Base-by-base conservation (phyloP, 2,888 invertebrate species). In the Orchesellides sinensis region DNA sequence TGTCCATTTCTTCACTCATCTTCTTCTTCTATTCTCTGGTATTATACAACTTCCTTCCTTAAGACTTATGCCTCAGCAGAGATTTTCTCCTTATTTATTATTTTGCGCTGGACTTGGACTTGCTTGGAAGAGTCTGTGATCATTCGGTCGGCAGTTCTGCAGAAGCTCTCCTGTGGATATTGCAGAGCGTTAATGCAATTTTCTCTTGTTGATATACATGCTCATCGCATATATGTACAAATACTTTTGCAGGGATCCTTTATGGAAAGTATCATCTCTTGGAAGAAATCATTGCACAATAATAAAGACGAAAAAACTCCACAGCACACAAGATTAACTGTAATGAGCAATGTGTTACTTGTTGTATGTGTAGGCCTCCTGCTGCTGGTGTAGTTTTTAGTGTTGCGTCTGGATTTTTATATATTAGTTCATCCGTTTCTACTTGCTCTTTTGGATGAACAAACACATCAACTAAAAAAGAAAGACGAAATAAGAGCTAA, bases 151-250 rank as follows among this genome's bases (percentile, higher is more conserved):
- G 61, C 19, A 14, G 27, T 17, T 61, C 17, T 61, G 10, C 25
- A 54, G 35, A 70, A n/a, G 27, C 69, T 69, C 69, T 69, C 40
- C 21, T 59, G 59, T 72, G 21, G 61, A 61, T 32, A 61, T 17
- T 49, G 10, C 29, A n/a, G n/a, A 47, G 45, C 29, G 56, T 63
- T 75, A 75, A 66, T 75, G 59, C 14, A 75, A 75, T 75, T 75
- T 75, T 35, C 65, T 65, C 21, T 10, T 35, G 63, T 63, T 59
- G 23, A 12, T 21, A 27, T 27, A 6, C 52, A 52, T 19, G 19
- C 17, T 21, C 19, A 17, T 52, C n/a, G 40, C 40, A 40, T 32
- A 32, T 32, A 6, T 32, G 32, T 32, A 32, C 10, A 6, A 32
- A 6, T 32, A 32, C 10, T 40, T 6, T 56, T 5, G 21, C 23